These are phyloP conservation scores for Holocentrus rufus DNA, from an alignment of 2,797 vertebrate genomes.

Conservation along the genomic window DNA sequence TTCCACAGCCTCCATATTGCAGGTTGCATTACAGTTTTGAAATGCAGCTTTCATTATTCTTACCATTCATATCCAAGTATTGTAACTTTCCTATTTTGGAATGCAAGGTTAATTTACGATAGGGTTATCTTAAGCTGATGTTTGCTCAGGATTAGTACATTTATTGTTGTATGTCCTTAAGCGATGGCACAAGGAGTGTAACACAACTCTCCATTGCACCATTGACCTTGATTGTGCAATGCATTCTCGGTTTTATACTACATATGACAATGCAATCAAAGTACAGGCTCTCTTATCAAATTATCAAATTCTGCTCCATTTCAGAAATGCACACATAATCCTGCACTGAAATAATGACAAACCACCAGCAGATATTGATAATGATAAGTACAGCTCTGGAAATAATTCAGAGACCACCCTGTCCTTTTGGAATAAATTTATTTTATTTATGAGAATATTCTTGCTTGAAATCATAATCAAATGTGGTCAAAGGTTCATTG, in stretches of 20 bases:
- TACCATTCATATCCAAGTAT: neutral
- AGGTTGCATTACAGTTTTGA: no score
- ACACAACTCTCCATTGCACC: slow-evolving; percentile 3
- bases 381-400: no score
- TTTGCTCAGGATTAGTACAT: slow-evolving; percentile 19
- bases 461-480: no score
- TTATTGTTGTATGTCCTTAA: slow-evolving; percentile 19
- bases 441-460: no score
- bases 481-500: no score
- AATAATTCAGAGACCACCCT: no score
- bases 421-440: no score
- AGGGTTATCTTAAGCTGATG: slow-evolving; percentile 28
- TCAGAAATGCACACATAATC: neutral
- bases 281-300: slow-evolving; percentile 23
- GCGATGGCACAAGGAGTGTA: slow-evolving; percentile 26
- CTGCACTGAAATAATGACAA: no score
- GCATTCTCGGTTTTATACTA: slow-evolving; percentile 10
- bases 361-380: no score
- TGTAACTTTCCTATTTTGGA: neutral
- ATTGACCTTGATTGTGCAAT: slow-evolving; percentile 15
- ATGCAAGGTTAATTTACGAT: slow-evolving; percentile 5
- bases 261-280: slow-evolving; percentile 18
- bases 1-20: no score
- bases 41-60: no score
- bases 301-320: slow-evolving; percentile 8